Conservation (phyloP, 2,797 vertebrate species). For the Acestrorhynchus altus region DNA sequence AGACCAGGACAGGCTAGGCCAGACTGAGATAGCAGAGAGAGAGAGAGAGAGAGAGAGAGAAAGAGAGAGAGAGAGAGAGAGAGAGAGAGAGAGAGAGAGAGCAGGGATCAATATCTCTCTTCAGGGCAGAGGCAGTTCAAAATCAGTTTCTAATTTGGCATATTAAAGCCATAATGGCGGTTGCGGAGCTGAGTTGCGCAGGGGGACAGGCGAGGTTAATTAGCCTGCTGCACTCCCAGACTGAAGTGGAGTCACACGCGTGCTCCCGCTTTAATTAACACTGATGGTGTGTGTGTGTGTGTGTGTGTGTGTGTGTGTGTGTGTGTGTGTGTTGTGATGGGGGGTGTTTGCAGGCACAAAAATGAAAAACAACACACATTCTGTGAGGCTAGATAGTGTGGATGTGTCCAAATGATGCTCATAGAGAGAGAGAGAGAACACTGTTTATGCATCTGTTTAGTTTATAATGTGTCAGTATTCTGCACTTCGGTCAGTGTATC, state of each 20-base stretch:
- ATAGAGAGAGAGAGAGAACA: neutral
- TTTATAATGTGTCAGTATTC: neutral
- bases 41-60: no score
- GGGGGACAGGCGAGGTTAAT: slow-evolving; percentile 68
- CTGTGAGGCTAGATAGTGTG: slow-evolving; percentile 32
- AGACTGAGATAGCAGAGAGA: slow-evolving; percentile 74
- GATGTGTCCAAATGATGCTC: slow-evolving; percentile 24
- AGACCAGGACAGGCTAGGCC: slow-evolving; percentile 77
- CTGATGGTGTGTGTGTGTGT: slow-evolving; percentile 44
- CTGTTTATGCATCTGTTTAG: slow-evolving; percentile 8
- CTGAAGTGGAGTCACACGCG: slow-evolving; percentile 64
- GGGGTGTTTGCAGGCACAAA: slow-evolving; percentile 16
- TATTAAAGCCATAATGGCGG: slow-evolving; percentile 70
- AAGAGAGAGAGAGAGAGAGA: slow-evolving; percentile 36
- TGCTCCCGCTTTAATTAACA: slow-evolving; percentile 68
- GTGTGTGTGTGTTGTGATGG: slow-evolving; percentile 11
- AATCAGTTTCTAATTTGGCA: slow-evolving; percentile 72
- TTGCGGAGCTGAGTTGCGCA: slow-evolving; percentile 60
- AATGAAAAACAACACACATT: slow-evolving; percentile 45
- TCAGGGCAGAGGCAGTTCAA: slow-evolving; percentile 71
- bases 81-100: slow-evolving; percentile 62
- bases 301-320: slow-evolving; percentile 20
- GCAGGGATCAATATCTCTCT: slow-evolving; percentile 86
- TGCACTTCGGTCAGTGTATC: neutral
- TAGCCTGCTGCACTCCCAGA: slow-evolving; percentile 64